Evolutionary conservation across 2,113 vertebrate species (phyloP).

Genomic region (Pedionomus torquatus): DNA sequence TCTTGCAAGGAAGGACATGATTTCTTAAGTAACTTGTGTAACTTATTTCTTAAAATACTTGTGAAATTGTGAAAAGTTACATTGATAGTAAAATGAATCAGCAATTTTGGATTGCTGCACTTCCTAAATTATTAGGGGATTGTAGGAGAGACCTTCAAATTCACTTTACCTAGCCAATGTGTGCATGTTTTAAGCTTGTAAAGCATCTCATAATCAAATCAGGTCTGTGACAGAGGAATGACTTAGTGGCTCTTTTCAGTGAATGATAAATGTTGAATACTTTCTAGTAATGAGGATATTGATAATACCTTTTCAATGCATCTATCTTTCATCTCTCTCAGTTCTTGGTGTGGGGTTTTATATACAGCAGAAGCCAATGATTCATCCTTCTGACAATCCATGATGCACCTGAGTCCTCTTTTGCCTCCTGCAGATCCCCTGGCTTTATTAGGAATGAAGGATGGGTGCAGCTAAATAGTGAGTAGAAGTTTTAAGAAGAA

Average conservation of each 20-base stretch:
- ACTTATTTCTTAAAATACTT: no score
- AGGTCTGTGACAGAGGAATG: not conserved
- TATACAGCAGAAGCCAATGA: not conserved
- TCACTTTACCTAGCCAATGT: not conserved
- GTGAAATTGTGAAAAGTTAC: not conserved
- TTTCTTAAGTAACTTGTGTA: not conserved
- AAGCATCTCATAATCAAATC: not conserved
- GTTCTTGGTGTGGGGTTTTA: not conserved
- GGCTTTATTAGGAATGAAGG: not conserved
- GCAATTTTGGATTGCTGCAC: not conserved
- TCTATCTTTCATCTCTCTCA: not conserved
- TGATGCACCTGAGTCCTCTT: not conserved
- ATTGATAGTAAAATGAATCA: not conserved
- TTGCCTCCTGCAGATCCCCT: not conserved
- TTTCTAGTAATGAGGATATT: not conserved
- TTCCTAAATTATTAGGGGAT: not conserved
- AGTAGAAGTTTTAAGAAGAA: not conserved
- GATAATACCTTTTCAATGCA: not conserved
- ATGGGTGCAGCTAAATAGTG: not conserved
- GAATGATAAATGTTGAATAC: not conserved
- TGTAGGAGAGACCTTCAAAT: not conserved
- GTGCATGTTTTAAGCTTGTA: not conserved
- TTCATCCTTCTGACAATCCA: not conserved
- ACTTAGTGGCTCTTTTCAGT: not conserved
- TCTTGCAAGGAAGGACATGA: not conserved